Evolutionary conservation across 2,113 vertebrate species (phyloP).

Genomic region (Paracanthobrama guichenoti): DNA sequence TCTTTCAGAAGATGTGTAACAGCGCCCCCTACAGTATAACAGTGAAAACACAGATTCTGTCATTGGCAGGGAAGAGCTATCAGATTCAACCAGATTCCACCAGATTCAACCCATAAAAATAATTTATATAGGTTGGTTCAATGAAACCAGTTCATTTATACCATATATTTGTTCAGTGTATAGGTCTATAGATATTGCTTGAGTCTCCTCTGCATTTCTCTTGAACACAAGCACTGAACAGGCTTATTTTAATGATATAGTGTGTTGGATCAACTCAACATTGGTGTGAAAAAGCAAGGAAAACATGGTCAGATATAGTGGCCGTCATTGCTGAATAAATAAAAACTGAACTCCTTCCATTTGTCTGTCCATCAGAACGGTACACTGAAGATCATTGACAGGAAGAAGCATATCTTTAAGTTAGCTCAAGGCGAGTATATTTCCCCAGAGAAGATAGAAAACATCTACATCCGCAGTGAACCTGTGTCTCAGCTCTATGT

Average conservation of each 20-base stretch:
- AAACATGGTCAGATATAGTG: too few relatives aligned
- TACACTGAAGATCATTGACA: slow-evolving; percentile 94
- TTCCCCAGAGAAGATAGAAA: slow-evolving; percentile 97
- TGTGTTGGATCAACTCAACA: not conserved
- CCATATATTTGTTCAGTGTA: too few relatives aligned
- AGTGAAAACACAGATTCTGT: too few relatives aligned
- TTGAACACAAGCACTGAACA: not conserved
- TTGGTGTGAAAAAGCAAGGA: too few relatives aligned
- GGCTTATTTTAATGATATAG: not conserved
- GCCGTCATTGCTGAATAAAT: too few relatives aligned
- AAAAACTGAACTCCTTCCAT: not conserved
- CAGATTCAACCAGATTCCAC: too few relatives aligned
- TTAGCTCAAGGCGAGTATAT: slow-evolving; percentile 98
- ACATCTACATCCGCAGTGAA: slow-evolving; percentile 93
- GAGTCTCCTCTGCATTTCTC: not conserved
- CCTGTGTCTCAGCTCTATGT: slow-evolving; percentile 92
- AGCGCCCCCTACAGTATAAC: too few relatives aligned
- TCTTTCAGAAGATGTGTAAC: too few relatives aligned
- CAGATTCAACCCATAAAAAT: too few relatives aligned
- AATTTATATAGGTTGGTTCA: too few relatives aligned
- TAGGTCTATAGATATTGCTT: not conserved
- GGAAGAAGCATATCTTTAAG: slow-evolving; percentile 99
- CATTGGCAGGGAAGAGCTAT: too few relatives aligned
- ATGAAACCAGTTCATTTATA: too few relatives aligned
- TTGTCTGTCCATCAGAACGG: slow-evolving; percentile 79